phyloP scores from a whole-genome alignment of 2,888 invertebrate species.

The Parascotia fuliginaria region DNA sequence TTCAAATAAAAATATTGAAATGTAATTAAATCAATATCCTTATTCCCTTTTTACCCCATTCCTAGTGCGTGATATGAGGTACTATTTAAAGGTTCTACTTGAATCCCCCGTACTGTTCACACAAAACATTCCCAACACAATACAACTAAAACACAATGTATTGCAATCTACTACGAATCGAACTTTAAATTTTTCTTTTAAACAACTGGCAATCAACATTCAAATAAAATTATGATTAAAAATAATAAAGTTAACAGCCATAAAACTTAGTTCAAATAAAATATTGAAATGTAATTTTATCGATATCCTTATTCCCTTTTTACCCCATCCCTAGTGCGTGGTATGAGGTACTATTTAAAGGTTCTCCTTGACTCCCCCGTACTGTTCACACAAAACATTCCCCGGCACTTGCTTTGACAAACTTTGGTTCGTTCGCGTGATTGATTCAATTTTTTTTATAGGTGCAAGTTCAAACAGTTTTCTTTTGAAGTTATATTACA shows the following conservation, averaged over 20 bases:
- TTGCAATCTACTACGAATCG: no score
- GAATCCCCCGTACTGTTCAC: no score
- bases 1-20: slow-evolving; percentile 4
- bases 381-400: slow-evolving; percentile 22
- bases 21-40: slow-evolving; percentile 35
- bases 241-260: background rate
- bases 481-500: background rate
- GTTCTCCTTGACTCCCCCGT: slow-evolving; percentile 33
- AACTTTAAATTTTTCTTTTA: background rate
- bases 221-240: background rate
- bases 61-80: slow-evolving; percentile 57
- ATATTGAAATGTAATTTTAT: slow-evolving; percentile 23
- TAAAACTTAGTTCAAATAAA: background rate
- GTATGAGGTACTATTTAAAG: slow-evolving; percentile 65
- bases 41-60: no score
- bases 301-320: slow-evolving; percentile 39
- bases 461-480: background rate
- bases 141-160: no score
- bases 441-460: slow-evolving; percentile 25
- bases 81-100: slow-evolving; percentile 65
- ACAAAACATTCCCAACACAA: no score
- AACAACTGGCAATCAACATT: background rate
- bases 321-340: slow-evolving; percentile 44
- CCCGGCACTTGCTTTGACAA: slow-evolving; percentile 15
- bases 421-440: slow-evolving; percentile 19